These are phyloP conservation scores for Eumeta japonica DNA, from an alignment of 1,140 invertebrate genomes.

Conservation along the genomic window DNA sequence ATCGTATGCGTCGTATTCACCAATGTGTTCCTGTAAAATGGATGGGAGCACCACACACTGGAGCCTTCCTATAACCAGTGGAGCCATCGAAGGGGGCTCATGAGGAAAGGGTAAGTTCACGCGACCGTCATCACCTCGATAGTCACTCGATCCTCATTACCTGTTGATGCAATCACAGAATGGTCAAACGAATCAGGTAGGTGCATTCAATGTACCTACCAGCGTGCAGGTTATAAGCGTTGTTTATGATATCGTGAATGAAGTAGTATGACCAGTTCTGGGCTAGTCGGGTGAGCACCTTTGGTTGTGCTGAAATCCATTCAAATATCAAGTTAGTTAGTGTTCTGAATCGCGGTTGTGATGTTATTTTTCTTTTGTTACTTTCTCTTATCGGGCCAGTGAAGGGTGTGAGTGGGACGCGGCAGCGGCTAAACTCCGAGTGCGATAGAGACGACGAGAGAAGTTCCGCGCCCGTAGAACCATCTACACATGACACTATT, in stretches of 20 bases:
- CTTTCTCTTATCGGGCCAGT: slow-evolving; percentile 52
- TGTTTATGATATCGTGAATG: too few species aligned
- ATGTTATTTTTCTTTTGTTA: slow-evolving; percentile 52
- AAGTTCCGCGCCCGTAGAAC: slow-evolving; percentile 20
- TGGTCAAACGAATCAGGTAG: too few species aligned
- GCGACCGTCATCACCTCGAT: too few species aligned
- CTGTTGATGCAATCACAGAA: too few species aligned
- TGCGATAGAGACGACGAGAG: slow-evolving; percentile 30
- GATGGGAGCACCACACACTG: slow-evolving; percentile 46
- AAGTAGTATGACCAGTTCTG: too few species aligned
- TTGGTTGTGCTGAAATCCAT: too few species aligned
- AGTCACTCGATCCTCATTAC: too few species aligned
- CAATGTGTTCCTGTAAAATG: slow-evolving; percentile 51
- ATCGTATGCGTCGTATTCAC: slow-evolving; percentile 42
- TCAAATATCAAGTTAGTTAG: slow-evolving; percentile 10
- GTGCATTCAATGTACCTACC: too few species aligned
- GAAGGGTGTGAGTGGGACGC: slow-evolving; percentile 43
- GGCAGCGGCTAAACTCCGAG: slow-evolving; percentile 12
- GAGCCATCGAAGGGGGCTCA: slow-evolving; percentile 50
- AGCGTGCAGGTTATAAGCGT: too few species aligned
- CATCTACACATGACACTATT: slow-evolving; percentile 25
- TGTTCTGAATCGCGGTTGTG: slow-evolving; percentile 27
- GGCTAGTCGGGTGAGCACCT: too few species aligned
- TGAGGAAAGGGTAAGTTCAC: slow-evolving; percentile 56
- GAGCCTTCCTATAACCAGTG: slow-evolving; percentile 44